Evolutionary conservation across 2,113 vertebrate genomes (phyloP).

Genomic region (Origma solitaria): DNA sequence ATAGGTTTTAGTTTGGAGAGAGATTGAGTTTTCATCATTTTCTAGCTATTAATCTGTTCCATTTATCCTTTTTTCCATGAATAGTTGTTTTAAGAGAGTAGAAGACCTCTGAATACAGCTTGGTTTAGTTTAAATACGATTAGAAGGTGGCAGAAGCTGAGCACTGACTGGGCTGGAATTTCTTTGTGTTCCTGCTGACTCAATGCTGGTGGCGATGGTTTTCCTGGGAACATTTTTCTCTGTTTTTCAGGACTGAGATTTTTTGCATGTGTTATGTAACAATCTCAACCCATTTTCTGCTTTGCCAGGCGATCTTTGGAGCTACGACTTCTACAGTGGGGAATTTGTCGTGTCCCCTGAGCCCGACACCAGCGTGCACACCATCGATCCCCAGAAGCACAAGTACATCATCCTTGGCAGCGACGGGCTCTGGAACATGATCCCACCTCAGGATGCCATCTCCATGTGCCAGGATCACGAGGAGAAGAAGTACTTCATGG

Average conservation of each 20-base stretch:
- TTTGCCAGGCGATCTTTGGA: conserved; percentile 91
- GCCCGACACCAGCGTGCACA: conserved; percentile 93
- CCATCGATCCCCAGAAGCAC: conserved; percentile 88
- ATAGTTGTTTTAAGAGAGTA: not conserved
- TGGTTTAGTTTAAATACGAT: not conserved
- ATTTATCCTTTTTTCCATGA: not conserved
- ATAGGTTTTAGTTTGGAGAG: not conserved
- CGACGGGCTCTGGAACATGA: conserved; percentile 98
- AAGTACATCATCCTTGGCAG: conserved; percentile 95
- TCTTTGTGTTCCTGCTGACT: not conserved
- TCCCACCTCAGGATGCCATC: conserved; percentile 92
- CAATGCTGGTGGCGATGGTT: not conserved
- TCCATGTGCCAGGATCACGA: conserved; percentile 95
- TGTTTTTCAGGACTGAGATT: fast-evolving
- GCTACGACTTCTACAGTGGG: conserved; percentile 97
- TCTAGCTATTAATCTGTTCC: not conserved
- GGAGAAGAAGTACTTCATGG: conserved; percentile 76
- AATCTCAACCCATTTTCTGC: not conserved
- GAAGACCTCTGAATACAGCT: not conserved
- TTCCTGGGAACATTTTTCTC: not conserved
- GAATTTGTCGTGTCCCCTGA: conserved; percentile 97
- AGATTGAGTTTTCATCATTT: not conserved
- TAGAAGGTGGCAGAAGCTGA: not conserved
- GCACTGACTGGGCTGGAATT: not conserved
- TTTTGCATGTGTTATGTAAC: not conserved